These are phyloP conservation scores for Carcharodon carcharias DNA, from an alignment of 2,797 vertebrate genomes.

Conservation along the genomic window DNA sequence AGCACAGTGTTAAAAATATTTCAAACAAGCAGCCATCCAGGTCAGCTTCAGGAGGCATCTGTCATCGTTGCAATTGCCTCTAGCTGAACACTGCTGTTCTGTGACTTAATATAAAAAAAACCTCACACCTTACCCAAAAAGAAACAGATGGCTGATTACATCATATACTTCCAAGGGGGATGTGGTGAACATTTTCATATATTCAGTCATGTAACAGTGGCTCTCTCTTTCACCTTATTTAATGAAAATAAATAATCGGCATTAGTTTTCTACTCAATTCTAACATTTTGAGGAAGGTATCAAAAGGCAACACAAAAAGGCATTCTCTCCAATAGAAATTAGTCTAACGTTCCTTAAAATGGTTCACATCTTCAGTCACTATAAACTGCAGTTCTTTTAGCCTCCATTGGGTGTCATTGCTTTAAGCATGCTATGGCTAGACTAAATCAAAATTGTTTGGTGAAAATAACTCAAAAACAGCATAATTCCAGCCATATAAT, in stretches of 20 bases:
- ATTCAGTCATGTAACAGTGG: not conserved
- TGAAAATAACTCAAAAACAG: not conserved
- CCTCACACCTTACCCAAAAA: not conserved
- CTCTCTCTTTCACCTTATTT: not conserved
- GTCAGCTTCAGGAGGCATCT: constrained; percentile 27
- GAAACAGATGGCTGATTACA: constrained; percentile 28
- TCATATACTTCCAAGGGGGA: constrained; percentile 14
- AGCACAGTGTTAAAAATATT: not conserved
- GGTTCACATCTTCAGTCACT: not conserved
- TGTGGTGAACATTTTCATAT: not conserved
- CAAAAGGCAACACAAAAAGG: not conserved
- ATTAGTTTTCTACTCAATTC: not conserved
- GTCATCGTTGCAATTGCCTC: constrained; percentile 22
- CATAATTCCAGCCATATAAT: not conserved
- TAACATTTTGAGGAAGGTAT: not conserved
- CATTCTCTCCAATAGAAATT: not conserved
- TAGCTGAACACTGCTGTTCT: constrained; percentile 5
- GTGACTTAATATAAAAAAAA: not conserved
- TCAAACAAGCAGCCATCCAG: not conserved
- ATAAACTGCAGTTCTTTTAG: not conserved
- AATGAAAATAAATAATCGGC: not conserved
- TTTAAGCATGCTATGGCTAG: not conserved
- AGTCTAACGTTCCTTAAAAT: not conserved
- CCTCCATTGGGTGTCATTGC: not conserved
- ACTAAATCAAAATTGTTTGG: not conserved